Evolutionary conservation across 2,113 vertebrate species (phyloP).

Genomic region (Dolichotis patagonum): DNA sequence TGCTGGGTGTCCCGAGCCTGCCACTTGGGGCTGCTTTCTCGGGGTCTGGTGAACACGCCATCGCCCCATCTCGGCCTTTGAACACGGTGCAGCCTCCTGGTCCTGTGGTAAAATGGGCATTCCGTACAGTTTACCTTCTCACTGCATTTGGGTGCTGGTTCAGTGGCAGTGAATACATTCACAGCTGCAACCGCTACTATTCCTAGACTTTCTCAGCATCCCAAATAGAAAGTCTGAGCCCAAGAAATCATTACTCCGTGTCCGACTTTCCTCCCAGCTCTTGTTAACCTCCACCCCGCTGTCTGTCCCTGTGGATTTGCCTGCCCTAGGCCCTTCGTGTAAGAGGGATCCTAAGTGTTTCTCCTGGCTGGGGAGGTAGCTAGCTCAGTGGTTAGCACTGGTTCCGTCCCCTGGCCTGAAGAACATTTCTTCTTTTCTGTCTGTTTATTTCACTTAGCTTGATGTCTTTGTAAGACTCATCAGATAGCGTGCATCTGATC

Average conservation of each 20-base stretch:
- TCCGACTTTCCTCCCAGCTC: not conserved
- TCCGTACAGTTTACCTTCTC: not conserved
- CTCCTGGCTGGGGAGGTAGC: not conserved
- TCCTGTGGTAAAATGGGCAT: not conserved
- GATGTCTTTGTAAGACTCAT: not conserved
- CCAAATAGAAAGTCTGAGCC: not conserved
- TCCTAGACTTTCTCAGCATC: not conserved
- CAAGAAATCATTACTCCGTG: not conserved
- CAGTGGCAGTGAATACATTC: not conserved
- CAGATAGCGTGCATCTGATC: not conserved
- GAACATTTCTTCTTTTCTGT: not conserved
- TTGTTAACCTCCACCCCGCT: not conserved
- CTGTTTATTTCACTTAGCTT: slow-evolving; percentile 8
- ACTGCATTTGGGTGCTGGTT: not conserved
- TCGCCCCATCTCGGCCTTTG: not conserved
- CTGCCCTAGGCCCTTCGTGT: not conserved
- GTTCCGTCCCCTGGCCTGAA: not conserved
- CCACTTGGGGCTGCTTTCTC: not conserved
- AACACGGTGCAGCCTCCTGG: not conserved
- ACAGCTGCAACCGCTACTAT: not conserved
- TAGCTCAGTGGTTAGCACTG: not conserved
- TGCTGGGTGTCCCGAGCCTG: not conserved
- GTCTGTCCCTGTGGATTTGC: not conserved
- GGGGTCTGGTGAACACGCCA: not conserved
- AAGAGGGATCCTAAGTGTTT: not conserved